A percentile compares a stretch with the other conserved stretches of the same genome.
phyloP scores from a whole-genome alignment of 2,113 vertebrate genomes.

The Epinephelus moara region DNA sequence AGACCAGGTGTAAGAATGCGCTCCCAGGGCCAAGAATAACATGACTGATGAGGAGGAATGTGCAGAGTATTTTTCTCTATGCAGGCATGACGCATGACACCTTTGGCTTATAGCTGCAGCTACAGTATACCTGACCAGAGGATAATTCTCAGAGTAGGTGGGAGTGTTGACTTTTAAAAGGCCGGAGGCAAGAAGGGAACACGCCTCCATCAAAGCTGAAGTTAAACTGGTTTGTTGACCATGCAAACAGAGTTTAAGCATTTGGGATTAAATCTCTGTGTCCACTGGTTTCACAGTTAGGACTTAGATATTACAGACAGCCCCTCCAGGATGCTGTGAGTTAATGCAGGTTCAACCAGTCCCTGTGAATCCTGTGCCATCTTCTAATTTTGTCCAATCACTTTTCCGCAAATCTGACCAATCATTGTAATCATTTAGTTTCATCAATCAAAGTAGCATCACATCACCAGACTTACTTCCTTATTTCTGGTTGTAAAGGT shows the following conservation, averaged over 20 bases:
- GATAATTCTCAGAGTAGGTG: slow-evolving; percentile 11
- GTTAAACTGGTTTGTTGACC: slow-evolving; percentile 14
- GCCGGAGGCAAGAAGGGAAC: neutral
- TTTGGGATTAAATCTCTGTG: slow-evolving; percentile 2
- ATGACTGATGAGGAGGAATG: slow-evolving; percentile 65
- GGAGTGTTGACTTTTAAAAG: slow-evolving; percentile 60
- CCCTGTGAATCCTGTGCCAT: too few species aligned
- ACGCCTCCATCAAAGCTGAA: slow-evolving; percentile 28
- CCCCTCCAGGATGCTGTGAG: too few species aligned
- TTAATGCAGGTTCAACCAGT: too few species aligned
- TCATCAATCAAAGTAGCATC: too few species aligned
- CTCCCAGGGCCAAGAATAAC: slow-evolving; percentile 72
- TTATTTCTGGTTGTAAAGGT: too few species aligned
- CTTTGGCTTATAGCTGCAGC: slow-evolving; percentile 28
- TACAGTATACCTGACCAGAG: slow-evolving; percentile 52
- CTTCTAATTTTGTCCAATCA: too few species aligned
- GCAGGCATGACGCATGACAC: slow-evolving; percentile 49
- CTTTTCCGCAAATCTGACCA: too few species aligned
- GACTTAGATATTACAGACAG: neutral
- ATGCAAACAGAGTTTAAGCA: neutral
- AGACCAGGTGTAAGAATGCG: slow-evolving; percentile 71
- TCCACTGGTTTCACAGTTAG: neutral
- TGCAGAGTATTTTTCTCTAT: slow-evolving; percentile 41
- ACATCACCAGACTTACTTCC: too few species aligned
- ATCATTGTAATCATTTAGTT: too few species aligned